Base-by-base conservation (phyloP, 2,888 invertebrate genomes). In the Hirtodrosophila confusa region DNA sequence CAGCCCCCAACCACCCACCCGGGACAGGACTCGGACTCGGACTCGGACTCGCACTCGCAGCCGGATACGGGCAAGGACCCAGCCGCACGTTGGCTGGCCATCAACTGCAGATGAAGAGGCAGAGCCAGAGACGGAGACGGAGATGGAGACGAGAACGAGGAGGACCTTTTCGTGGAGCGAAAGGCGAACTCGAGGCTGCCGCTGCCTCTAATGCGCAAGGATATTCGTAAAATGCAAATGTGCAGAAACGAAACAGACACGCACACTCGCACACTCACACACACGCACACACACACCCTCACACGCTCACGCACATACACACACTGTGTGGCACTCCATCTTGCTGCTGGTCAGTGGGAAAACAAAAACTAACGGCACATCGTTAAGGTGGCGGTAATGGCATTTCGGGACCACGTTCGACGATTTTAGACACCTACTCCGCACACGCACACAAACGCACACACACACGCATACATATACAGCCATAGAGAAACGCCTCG, bases 201-300 rank as follows among this genome's bases (percentile, higher is more conserved):
- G 63, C 60, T 35, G 75, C 73, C 77, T 86, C 87, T 88, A 88
- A 88, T 88, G 88, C 87, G 84, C 88, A 87, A 88, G 88, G 86
- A 88, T 88, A 88, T 88, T 86, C 88, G 88, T 80, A 86, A 87
- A 88, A 88, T 88, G 88, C 86, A 88, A 88, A 88, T 87, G 86
- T 80, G 80, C 80, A 80, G 78, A 87, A 85, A 83, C 75, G 82
- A 82, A 80, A 72, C 72, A 80, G 44, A 64, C 53, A 67, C 65
- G 67, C 65, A 37, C 60, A 45, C 54, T 36, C 47, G 35, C 55
- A 37, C 37, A 36, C 61, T 47, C 57, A 40, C 44, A 60, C 44
- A 44, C 54, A 56, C 39, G 56, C 57, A 43, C 58, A 35, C 35
- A 54, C 44, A 50, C 44, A 41, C 47, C 45, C 39, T 6, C 45